phyloP scores from a whole-genome alignment of 2,888 invertebrate species.

The Limnephilus rhombicus region DNA sequence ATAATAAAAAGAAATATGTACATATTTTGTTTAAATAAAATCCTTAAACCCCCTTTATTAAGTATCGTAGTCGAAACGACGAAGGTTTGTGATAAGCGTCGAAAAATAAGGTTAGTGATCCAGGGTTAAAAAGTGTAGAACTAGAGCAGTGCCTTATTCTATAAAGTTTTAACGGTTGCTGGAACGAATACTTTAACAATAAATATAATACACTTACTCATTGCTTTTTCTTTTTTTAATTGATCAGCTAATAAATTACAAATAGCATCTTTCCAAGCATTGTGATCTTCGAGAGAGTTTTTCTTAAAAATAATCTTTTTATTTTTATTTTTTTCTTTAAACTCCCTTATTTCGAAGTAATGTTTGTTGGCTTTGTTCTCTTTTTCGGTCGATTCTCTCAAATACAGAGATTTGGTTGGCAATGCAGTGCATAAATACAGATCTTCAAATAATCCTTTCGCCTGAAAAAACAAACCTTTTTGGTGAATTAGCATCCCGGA shows the following conservation, averaged over 20 bases:
- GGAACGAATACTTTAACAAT: too few relatives aligned
- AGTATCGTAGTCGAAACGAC: too few relatives aligned
- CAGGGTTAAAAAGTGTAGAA: too few relatives aligned
- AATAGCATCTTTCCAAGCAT: background rate
- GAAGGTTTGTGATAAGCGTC: too few relatives aligned
- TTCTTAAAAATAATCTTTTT: background rate
- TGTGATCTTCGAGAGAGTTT: background rate
- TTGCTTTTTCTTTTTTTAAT: background rate
- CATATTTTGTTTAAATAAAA: too few relatives aligned
- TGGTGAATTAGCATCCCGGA: background rate
- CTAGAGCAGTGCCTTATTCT: too few relatives aligned
- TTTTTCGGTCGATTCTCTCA: background rate
- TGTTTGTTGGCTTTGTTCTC: background rate
- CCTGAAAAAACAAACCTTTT: background rate
- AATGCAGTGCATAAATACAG: background rate
- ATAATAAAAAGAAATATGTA: too few relatives aligned
- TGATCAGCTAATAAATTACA: background rate
- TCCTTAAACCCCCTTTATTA: too few relatives aligned
- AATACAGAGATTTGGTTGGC: background rate
- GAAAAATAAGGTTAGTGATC: too few relatives aligned
- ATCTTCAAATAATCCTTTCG: background rate
- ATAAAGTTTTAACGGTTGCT: too few relatives aligned
- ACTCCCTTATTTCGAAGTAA: background rate
- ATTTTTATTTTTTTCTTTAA: background rate
- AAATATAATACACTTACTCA: background rate